Evolutionary conservation across 2,113 vertebrate genomes (phyloP).

Genomic region (Oncorhynchus clarkii): DNA sequence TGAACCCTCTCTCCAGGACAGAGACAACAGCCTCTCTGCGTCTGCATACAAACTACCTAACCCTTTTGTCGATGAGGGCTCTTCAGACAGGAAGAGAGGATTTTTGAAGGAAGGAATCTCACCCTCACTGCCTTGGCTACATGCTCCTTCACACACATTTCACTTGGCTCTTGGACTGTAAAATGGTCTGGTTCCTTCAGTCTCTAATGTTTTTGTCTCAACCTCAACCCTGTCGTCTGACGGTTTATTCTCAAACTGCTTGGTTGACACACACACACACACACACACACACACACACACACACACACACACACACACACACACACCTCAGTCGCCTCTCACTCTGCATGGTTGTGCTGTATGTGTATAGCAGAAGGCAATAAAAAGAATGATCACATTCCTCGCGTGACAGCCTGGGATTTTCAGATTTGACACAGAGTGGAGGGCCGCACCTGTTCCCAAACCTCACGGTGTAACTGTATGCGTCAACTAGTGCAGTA

Average conservation of each 20-base stretch:
- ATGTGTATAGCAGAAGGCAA: constrained; percentile 63
- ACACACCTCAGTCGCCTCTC: neutral
- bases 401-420: constrained; percentile 73
- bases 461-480: neutral
- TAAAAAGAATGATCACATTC: constrained; percentile 74
- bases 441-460: constrained; percentile 67
- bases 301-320: neutral
- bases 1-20: neutral
- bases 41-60: no score
- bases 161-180: no score
- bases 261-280: neutral
- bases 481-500: no score
- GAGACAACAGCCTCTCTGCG: constrained; percentile 28
- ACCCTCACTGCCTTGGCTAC: no score
- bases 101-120: no score
- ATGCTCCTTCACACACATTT: no score
- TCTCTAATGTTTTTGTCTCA: no score
- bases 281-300: neutral
- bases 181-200: no score
- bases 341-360: constrained; percentile 25
- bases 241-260: neutral
- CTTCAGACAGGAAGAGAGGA: no score
- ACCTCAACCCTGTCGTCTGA: no score
- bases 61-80: no score
- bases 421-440: constrained; percentile 77